Evolutionary conservation across 2,113 vertebrate species (phyloP), one percentile per base, ranked within the genome.

Genomic region (Elaphurus davidianus): DNA sequence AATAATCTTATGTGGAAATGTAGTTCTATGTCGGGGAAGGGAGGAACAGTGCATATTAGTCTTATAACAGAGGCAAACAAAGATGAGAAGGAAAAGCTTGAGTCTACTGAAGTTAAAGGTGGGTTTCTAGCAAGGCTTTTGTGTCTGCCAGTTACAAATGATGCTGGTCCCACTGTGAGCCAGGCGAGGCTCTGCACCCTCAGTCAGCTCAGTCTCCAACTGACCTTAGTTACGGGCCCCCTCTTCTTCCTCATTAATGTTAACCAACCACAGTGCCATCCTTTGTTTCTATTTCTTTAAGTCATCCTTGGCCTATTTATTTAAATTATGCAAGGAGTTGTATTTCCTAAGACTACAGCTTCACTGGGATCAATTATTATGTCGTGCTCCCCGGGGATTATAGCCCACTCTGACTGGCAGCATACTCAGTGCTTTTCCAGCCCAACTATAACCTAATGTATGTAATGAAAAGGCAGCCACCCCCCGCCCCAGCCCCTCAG

Each of bases 291-390:
- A 60, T 91, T 78, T 96, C 71, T 83, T 97, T 83, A 95, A 91
- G 33, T 94, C n/a, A 91, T 83, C 9, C 50, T 91, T 95, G 79
- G 36, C 40, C 62, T 91, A 40, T 97, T 93, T 90, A 90, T 96
- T 97, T 96, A 84, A 96, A 90, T 93, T 90, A 94, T 93, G 82
- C 96, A 84, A 71, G 57, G 12, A n/a, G 55, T 93, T 96, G n/a
- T 64, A 89, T 93, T 98, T 93, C 82, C 89, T 84, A 86, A 94
- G 57, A 93, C 83, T 89, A 82, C 45, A 87, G 16, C 82, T 83
- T 97, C 57, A 74, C 25, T 84, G 62, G 62, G 40, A 54, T 95
- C 50, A 74, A 16, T 90, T 76, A 93, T 55, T 5, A 43, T 64
- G 52, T 89, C 3, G 0, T 3, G 1, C 2, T 54, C 92, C 67